Base-by-base conservation (phyloP, 2,113 vertebrate genomes). In the Tylochromis polylepis region DNA sequence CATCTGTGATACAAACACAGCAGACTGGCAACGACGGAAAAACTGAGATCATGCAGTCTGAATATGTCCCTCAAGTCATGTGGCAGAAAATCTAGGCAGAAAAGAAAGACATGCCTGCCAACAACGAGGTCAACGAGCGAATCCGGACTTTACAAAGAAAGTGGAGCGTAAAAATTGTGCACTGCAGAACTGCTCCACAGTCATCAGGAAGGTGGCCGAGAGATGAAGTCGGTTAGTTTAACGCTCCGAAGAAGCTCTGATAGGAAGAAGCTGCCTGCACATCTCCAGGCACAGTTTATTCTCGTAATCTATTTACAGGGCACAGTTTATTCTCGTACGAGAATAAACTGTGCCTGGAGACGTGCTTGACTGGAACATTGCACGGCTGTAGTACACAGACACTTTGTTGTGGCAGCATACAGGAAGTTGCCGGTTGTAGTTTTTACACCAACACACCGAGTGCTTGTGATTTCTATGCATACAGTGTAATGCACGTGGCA, bases 31-130 rank as follows among this genome's bases (percentile, higher is more conserved):
- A 34, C 11, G 11, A n/a, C 60, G 3, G 93, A 92, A 84, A 75
- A 56, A 0, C 94, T 59, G 49, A 49, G 16, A 53, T 93, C 4
- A 20, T 18, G 12, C 3, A 81, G 5, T 2, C 22, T 6, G 51
- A 62, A 46, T 27, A 89, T 4, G 90, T 92, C 0, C 2, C 41
- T 9, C 89, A 92, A 6, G 90, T 94, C 43, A 93, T 65, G 1
- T 95, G 92, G 94, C 82, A 92, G 82, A 94, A 92, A 18, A 1
- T 10, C 8, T 38, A 4, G 4, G 7, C 11, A 2, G 18, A 8
- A 5, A 2, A 27, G 10, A 20, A 10, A 7, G 77, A 79, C 3
- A 1, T 94, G 0, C 83, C 65, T 16, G 57, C 84, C 0, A 56
- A 49, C 81, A 87, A 5, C 20, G 5, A 34, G 2, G 1, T 1